Evolutionary conservation across 1,140 invertebrate species (phyloP), one percentile per base, ranked within the genome.

Genomic region (Drosophila santomea): DNA sequence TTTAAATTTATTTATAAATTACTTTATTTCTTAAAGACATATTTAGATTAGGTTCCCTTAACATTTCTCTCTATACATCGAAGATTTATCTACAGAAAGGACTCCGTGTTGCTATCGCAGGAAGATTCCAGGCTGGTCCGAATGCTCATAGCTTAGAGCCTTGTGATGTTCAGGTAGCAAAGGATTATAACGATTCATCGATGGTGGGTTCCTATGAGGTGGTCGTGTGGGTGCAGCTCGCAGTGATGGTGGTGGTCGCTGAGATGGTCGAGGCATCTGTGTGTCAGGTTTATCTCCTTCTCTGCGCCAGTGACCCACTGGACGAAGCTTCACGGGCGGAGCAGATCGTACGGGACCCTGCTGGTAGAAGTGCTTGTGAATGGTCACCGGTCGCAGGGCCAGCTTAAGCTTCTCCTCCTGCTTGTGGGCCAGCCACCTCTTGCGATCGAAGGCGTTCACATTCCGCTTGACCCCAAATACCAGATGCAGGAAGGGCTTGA

Each of bases 291-390:
- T 6, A 5, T 15, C 48, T 3, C 51, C 59, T 7, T 74, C 55
- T 3, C 83, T 51, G 0, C 83, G 59, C 79, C 83, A 89, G 14
- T 74, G 47, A 0, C 45, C 55, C 1, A 62, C 57, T 0, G 77
- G 80, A 7, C 66, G 85, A 0, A 64, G 67, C 8, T 66, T 74
- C 0, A 74, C 54, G 1, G 85, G 80, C 1, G 84, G 78, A 0
- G 73, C 62, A 0, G 90, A 82, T 15, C 67, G 66, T 7, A 76
- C 68, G 14, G 82, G 85, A 45, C 54, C 78, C 36, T 91, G 76
- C n/a, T 91, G 83, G 55, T 91, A 91, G 28, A 73, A 91, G 28
- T 91, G 90, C 52, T 91, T 91, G 56, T 91, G 90, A 10, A 91
- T 91, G 17, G 90, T 91, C 10, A 91, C 88, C 0, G 90, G 90